These are phyloP conservation scores for Cygnus buccinator DNA, from an alignment of 2,113 vertebrate genomes.

Conservation along the genomic window DNA sequence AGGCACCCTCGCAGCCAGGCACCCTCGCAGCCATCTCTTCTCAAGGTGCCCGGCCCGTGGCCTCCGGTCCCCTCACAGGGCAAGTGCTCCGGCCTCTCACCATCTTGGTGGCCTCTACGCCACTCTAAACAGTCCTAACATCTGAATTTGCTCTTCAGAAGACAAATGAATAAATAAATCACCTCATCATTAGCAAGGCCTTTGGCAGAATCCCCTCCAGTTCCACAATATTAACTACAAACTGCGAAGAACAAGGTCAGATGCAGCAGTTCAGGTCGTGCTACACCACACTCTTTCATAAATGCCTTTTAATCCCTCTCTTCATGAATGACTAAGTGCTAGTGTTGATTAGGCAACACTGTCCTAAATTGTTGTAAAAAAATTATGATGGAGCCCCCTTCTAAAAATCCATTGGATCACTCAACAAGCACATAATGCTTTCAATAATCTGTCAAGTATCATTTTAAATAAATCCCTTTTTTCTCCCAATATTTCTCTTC, in stretches of 20 bases:
- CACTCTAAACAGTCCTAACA: background rate
- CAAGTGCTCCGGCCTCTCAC: background rate
- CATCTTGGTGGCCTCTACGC: background rate
- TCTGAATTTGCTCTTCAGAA: background rate
- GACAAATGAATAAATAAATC: background rate
- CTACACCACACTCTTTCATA: background rate
- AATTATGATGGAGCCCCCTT: background rate
- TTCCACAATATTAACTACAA: background rate
- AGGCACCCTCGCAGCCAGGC: background rate
- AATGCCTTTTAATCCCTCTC: background rate
- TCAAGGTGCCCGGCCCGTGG: background rate
- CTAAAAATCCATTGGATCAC: background rate
- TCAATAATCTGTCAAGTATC: background rate
- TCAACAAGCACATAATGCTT: background rate
- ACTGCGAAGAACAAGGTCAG: background rate
- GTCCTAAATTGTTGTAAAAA: background rate
- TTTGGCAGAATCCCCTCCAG: background rate
- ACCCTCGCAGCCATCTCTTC: background rate
- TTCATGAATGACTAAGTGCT: rapidly evolving
- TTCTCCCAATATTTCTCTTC: background rate
- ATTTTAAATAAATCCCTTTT: background rate
- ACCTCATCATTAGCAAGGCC: background rate
- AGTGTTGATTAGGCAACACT: rapidly evolving
- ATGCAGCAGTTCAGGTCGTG: background rate
- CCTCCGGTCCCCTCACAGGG: background rate